These are phyloP conservation scores for Coturnix japonica DNA, from an alignment of 2,113 vertebrate genomes.

Conservation along the genomic window DNA sequence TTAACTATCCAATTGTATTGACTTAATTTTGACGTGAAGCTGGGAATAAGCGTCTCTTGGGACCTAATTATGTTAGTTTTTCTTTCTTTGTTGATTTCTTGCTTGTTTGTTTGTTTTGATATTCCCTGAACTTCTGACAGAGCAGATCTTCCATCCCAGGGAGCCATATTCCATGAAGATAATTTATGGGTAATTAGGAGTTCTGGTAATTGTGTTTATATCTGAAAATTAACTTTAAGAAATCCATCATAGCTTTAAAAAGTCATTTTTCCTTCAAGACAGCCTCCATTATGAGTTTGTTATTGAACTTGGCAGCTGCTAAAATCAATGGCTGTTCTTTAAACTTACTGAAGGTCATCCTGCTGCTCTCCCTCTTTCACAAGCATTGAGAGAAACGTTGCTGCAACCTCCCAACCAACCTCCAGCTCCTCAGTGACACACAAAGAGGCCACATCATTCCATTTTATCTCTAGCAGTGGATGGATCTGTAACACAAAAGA, in stretches of 20 bases:
- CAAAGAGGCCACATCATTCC: rapidly evolving
- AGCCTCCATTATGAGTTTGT: not conserved
- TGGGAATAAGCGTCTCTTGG: conserved; percentile 16
- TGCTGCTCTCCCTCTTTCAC: not conserved
- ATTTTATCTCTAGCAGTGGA: not conserved
- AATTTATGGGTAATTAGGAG: conserved; percentile 2
- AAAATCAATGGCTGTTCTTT: not conserved
- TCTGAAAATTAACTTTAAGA: not conserved
- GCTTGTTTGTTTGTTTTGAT: conserved; percentile 1
- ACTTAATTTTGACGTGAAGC: conserved; percentile 18
- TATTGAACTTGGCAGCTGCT: not conserved
- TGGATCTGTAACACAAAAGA: not conserved
- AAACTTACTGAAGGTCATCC: not conserved
- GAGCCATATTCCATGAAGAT: not conserved
- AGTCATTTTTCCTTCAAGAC: not conserved
- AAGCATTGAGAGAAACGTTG: not conserved
- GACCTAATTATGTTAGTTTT: conserved; percentile 46
- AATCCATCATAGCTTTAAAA: not conserved
- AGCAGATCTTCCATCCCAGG: not conserved
- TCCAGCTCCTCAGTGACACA: not conserved
- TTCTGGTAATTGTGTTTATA: not conserved
- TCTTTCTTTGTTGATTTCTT: not conserved
- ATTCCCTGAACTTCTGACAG: conserved; percentile 12
- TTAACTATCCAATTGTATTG: conserved; percentile 55
- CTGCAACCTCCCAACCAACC: not conserved